Evolutionary conservation across 2,113 vertebrate species (phyloP).

Genomic region (Morone saxatilis): DNA sequence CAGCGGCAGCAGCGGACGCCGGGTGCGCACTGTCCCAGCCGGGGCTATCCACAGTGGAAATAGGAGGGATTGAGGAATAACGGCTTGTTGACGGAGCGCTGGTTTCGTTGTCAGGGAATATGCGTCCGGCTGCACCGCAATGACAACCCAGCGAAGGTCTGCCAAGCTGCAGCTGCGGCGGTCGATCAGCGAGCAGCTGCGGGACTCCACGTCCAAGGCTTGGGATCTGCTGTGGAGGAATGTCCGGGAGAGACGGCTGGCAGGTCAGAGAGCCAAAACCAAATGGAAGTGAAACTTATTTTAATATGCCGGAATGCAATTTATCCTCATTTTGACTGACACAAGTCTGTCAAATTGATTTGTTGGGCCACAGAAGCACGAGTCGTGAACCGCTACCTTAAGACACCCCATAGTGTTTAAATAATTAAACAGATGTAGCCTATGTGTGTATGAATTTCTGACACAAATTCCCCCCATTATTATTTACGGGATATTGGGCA

Average conservation of each 20-base stretch:
- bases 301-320: not conserved
- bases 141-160: conserved; percentile 86
- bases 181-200: conserved; percentile 96
- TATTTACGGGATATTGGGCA: no score
- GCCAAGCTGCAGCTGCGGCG: conserved; percentile 89
- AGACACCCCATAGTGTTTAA: not conserved
- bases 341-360: not conserved
- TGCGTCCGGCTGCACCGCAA: conserved; percentile 81
- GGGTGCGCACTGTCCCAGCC: conserved; percentile 33
- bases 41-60: conserved; percentile 27
- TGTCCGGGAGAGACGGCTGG: conserved; percentile 92
- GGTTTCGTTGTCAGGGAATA: conserved; percentile 62
- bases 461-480: rapidly evolving
- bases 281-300: conserved; percentile 4
- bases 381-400: not conserved
- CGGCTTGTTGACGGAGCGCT: conserved; percentile 7
- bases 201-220: conserved; percentile 94
- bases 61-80: conserved; percentile 34
- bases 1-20: conserved; percentile 19
- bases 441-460: not conserved
- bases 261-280: conserved; percentile 88
- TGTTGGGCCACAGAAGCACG: no score
- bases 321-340: not conserved
- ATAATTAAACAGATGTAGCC: not conserved
- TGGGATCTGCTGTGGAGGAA: conserved; percentile 96